These are phyloP conservation scores for Drosophila bunnanda DNA, from an alignment of 2,888 invertebrate species.

Conservation along the genomic window DNA sequence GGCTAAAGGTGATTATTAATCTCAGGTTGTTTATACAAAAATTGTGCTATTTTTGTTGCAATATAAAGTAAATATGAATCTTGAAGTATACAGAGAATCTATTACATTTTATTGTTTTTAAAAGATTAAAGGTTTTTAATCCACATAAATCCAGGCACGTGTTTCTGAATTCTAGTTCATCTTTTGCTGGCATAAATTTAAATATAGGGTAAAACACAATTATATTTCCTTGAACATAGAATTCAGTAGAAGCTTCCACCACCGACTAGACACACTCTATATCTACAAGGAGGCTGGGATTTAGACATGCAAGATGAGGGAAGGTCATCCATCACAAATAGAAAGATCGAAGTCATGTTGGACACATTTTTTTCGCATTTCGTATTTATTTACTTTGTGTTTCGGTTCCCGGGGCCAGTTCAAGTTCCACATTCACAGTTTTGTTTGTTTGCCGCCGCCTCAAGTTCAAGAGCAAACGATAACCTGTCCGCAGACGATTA, in stretches of 20 bases:
- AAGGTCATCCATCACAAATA: slow-evolving; percentile 24
- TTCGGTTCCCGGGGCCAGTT: slow-evolving; percentile 3
- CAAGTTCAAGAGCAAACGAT: slow-evolving; percentile 82
- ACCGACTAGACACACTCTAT: not conserved
- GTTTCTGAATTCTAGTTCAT: not conserved
- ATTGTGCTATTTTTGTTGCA: not conserved
- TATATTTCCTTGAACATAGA: not conserved
- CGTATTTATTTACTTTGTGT: slow-evolving; percentile 7
- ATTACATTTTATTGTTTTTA: not conserved
- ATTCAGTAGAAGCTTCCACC: not conserved
- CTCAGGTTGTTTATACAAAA: not conserved
- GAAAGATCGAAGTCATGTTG: slow-evolving; percentile 23
- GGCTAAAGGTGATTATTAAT: not conserved
- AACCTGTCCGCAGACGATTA: slow-evolving; percentile 71
- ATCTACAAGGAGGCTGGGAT: not conserved
- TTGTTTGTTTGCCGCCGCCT: slow-evolving; percentile 56
- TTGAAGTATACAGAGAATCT: not conserved
- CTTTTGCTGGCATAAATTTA: too few relatives aligned
- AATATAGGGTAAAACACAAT: not conserved
- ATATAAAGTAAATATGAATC: not conserved
- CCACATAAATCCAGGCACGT: not conserved
- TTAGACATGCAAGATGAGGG: not conserved
- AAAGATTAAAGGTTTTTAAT: not conserved
- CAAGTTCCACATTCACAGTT: slow-evolving; percentile 40
- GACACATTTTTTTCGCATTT: slow-evolving; percentile 23